These are phyloP conservation scores for Choreutis nemorana DNA, from an alignment of 2,888 invertebrate genomes.

Conservation along the genomic window DNA sequence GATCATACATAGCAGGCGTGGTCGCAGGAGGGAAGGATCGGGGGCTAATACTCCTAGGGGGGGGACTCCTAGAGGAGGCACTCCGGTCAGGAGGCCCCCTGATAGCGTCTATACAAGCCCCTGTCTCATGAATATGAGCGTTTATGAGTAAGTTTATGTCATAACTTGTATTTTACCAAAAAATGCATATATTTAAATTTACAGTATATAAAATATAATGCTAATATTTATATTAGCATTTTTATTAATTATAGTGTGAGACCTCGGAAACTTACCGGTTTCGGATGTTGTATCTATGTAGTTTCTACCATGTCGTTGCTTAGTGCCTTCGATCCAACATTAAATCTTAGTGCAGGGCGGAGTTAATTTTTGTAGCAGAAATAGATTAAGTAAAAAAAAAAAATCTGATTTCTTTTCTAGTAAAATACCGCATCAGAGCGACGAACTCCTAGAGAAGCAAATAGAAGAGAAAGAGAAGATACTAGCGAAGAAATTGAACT, in stretches of 20 bases:
- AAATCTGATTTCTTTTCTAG: slow-evolving; percentile 24
- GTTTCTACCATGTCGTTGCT: neutral
- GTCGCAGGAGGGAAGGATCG: slow-evolving; percentile 35
- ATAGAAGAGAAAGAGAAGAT: slow-evolving; percentile 79
- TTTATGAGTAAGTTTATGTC: slow-evolving; percentile 25
- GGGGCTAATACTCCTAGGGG: no score
- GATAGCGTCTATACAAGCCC: slow-evolving; percentile 36
- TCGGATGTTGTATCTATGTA: no score
- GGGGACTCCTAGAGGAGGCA: slow-evolving; percentile 24
- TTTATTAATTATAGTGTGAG: no score
- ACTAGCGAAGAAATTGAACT: slow-evolving; percentile 71
- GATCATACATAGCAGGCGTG: slow-evolving; percentile 67
- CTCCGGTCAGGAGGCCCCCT: slow-evolving; percentile 26
- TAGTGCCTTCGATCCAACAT: neutral
- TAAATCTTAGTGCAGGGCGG: neutral
- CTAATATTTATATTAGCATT: no score
- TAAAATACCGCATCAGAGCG: slow-evolving; percentile 60
- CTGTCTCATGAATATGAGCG: slow-evolving; percentile 38
- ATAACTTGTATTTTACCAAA: no score
- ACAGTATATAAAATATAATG: no score
- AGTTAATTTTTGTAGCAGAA: no score
- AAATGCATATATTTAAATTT: no score
- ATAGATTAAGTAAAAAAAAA: neutral
- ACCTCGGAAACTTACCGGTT: no score
- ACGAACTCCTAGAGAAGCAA: slow-evolving; percentile 73